Evolutionary conservation across 2,888 invertebrate genomes (phyloP).

Genomic region (Lasioglossum leucozonium): DNA sequence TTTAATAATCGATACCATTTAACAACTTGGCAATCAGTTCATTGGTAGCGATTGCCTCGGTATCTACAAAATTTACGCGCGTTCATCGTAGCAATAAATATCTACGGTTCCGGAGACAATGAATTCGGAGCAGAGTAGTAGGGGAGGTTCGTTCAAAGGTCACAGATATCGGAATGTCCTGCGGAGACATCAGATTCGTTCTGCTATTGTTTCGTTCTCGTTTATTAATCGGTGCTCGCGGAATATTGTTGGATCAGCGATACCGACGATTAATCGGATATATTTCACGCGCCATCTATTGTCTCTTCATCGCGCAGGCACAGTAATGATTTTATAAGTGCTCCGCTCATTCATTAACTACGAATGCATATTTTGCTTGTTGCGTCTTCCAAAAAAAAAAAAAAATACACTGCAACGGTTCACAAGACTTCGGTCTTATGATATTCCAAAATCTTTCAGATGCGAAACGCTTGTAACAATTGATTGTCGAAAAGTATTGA

Average conservation of each 20-base stretch:
- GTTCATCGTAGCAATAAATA: background rate
- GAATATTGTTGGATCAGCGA: conserved; percentile 13
- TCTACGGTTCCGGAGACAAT: background rate
- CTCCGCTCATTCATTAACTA: background rate
- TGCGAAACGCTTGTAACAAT: background rate
- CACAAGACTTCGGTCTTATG: background rate
- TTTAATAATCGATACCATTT: background rate
- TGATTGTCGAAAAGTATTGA: background rate
- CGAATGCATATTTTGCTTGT: background rate
- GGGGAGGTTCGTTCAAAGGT: background rate
- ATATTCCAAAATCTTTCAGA: background rate
- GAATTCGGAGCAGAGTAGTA: background rate
- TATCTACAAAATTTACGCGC: background rate
- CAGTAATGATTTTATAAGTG: background rate
- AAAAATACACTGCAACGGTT: background rate
- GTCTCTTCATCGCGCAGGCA: background rate
- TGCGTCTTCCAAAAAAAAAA: background rate
- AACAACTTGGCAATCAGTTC: no score
- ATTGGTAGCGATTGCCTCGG: no score
- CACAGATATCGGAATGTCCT: conserved; percentile 7
- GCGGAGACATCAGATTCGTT: background rate
- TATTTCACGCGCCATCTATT: conserved; percentile 6
- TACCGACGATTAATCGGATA: conserved; percentile 24
- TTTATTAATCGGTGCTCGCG: conserved; percentile 18
- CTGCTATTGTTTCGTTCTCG: conserved; percentile 3